Evolutionary conservation across 1,140 invertebrate species (phyloP).

Genomic region (Bombus confusus): DNA sequence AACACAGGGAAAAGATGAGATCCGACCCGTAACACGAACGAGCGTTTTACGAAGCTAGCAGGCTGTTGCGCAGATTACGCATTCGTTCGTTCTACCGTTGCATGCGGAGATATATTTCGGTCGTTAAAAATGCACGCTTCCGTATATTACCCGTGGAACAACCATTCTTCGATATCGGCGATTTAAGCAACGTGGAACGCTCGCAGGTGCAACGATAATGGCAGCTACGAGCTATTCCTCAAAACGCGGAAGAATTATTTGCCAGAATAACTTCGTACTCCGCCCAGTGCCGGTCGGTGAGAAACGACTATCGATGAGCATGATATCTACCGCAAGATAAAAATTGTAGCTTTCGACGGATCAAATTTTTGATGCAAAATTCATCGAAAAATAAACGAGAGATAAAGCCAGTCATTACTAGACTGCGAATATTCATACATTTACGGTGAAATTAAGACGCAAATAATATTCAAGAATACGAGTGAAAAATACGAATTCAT

Average conservation of each 20-base stretch:
- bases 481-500: too few relatives aligned
- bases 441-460: not conserved
- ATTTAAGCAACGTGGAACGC: not conserved
- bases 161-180: constrained; percentile 13
- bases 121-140: not conserved
- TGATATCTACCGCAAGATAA: constrained; percentile 30
- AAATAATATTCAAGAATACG: not conserved
- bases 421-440: not conserved
- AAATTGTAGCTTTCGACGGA: not conserved
- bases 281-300: constrained; percentile 10
- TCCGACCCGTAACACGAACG: too few relatives aligned
- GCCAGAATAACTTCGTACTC: not conserved
- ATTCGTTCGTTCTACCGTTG: not conserved
- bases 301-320: constrained; percentile 56
- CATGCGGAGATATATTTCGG: not conserved
- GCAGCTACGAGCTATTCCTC: not conserved
- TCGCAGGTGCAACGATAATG: constrained; percentile 1
- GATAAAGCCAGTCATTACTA: not conserved
- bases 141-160: not conserved
- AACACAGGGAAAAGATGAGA: not conserved
- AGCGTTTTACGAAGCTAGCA: constrained; percentile 4
- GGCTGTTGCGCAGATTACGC: constrained; percentile 1
- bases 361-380: not conserved
- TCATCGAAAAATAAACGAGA: not conserved
- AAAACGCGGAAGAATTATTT: constrained; percentile 16